Evolutionary conservation across 2,113 vertebrate genomes (phyloP), one percentile per base, ranked within the genome.

Genomic region (Synchiropus splendidus): DNA sequence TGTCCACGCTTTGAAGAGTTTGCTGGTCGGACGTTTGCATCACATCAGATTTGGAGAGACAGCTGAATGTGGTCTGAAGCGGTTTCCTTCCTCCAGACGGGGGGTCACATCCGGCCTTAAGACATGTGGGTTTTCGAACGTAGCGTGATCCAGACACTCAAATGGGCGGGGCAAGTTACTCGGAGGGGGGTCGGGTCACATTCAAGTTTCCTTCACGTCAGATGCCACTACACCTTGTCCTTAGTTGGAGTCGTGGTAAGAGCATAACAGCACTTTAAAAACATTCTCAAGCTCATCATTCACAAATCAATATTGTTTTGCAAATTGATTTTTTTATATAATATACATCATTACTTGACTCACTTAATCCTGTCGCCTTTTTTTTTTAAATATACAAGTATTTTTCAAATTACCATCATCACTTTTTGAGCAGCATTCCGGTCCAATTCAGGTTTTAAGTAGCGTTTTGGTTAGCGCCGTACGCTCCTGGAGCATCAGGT

Each of bases 1-100:
- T 72, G 72, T 79, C 72, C 69, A 75, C 67, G 54, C 66, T 73
- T 27, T 54, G 43, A 67, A 76, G 66, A 67, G 45, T 67, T 67
- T 53, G 54, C 51, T 58, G 55, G 66, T 73, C 62, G 59, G 59
- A 72, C 62, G 58, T 70, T 64, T 78, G 65, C 53, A 54, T 73
- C 57, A 69, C 62, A 67, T 56, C 49, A 66, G 61, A 74, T 70
- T 79, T 77, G 67, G 62, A 66, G 54, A 58, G 48, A 67, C 38
- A 54, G 48, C 50, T 59, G 48, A 13, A 32, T 59, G 52, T 42
- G 17, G 36, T 42, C 47, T 50, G 16, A 48, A 47, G 57, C 36
- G 17, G 45, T 48, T 64, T 61, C 43, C 51, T 27, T 42, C 51
- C 55, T 40, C 39, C 16, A 48, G 42, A 50, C 10, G 44, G 35